These are phyloP conservation scores for Poecile montanus DNA, from an alignment of 2,797 vertebrate genomes.

Conservation along the genomic window DNA sequence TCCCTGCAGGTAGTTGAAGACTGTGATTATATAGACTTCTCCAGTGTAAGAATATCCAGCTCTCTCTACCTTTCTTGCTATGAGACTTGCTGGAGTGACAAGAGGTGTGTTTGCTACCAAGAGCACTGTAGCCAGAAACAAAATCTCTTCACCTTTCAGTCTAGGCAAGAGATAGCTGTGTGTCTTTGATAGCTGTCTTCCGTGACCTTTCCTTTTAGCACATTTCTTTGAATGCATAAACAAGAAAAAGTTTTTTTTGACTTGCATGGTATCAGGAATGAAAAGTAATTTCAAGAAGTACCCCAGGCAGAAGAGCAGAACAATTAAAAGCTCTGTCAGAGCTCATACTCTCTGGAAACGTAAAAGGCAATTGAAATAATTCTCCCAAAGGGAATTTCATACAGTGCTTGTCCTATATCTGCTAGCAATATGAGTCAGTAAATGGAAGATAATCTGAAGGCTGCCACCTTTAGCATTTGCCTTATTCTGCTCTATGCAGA, in stretches of 20 bases:
- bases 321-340: slow-evolving; percentile 13
- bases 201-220: background rate
- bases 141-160: background rate
- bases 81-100: background rate
- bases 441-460: background rate
- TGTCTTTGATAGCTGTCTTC: background rate
- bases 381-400: background rate
- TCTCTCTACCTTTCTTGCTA: background rate
- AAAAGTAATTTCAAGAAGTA: background rate
- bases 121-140: background rate
- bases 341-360: background rate
- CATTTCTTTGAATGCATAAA: background rate
- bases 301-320: background rate
- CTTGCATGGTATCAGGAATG: background rate
- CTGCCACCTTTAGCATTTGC: background rate
- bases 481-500: background rate
- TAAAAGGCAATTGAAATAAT: background rate
- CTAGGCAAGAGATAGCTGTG: background rate
- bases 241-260: background rate
- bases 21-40: background rate
- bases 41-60: background rate
- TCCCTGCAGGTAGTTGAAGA: background rate
- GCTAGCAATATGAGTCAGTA: background rate
- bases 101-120: background rate
- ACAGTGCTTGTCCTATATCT: background rate